Percentiles rank a stretch among this genome's conserved stretches.
Conservation (phyloP, 1,140 invertebrate species). For the Philopotamus ludificatus region DNA sequence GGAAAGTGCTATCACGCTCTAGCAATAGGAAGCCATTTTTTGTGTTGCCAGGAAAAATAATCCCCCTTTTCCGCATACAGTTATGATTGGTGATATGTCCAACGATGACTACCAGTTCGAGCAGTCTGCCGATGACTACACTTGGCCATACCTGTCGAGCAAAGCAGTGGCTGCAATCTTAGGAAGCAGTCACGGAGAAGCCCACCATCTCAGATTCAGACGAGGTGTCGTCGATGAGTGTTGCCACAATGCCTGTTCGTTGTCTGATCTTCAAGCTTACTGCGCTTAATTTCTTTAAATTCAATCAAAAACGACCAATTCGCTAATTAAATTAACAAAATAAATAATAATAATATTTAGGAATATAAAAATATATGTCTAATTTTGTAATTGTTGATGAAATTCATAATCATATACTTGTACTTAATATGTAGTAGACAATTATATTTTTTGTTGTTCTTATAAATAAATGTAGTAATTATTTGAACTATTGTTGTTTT, state of each 20-base stretch:
- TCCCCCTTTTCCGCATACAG: neutral
- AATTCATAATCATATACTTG: neutral
- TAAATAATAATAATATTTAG: neutral
- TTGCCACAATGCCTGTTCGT: conserved; percentile 40
- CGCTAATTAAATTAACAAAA: neutral
- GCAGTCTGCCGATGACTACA: neutral
- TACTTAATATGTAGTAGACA: too few species aligned
- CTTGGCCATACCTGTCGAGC: conserved; percentile 9
- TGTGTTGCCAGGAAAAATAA: neutral
- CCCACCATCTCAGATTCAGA: neutral
- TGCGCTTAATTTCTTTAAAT: conserved; percentile 1
- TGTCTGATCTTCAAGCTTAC: conserved; percentile 24
- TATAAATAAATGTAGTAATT: neutral
- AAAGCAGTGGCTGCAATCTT: neutral
- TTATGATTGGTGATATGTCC: neutral
- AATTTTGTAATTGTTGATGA: neutral
- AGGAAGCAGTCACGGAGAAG: neutral
- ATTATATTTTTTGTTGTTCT: neutral
- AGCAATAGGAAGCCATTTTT: neutral
- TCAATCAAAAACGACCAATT: neutral
- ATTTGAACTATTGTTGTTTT: too few species aligned
- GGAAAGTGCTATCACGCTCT: neutral
- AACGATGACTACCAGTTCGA: conserved; percentile 5
- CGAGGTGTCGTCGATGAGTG: conserved; percentile 21
- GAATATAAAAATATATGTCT: neutral